Conservation (phyloP, 92 coral and sea anemone genomes). For the Phenganax marumi region DNA sequence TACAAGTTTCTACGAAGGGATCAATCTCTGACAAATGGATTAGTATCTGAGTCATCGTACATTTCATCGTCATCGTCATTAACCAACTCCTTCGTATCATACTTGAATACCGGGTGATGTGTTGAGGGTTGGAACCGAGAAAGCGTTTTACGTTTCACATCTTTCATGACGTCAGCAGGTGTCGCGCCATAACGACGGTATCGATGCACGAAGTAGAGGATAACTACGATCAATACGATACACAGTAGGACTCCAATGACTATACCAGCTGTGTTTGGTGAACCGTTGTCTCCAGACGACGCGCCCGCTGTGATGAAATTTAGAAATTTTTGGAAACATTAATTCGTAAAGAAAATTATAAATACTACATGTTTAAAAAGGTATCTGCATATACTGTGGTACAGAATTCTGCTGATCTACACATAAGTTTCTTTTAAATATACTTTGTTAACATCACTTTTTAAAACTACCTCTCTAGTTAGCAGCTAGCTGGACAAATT, state of each 20-base stretch:
- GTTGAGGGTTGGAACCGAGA: slow-evolving; percentile 1
- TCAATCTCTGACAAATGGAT: slow-evolving; percentile 37
- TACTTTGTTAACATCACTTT: no score
- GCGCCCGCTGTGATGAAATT: not conserved
- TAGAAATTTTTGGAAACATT: not conserved
- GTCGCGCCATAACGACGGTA: slow-evolving; percentile 25
- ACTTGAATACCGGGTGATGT: not conserved
- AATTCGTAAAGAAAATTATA: not conserved
- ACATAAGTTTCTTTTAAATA: no score
- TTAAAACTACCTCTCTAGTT: no score
- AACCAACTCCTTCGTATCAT: not conserved
- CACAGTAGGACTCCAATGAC: not conserved
- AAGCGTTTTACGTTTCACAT: slow-evolving; percentile 12
- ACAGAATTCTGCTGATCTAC: no score
- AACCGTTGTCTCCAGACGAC: not conserved
- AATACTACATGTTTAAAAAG: not conserved
- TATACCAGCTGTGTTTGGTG: slow-evolving; percentile 26
- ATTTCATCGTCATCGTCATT: not conserved
- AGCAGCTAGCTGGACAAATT: no score
- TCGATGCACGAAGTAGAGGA: slow-evolving; percentile 21
- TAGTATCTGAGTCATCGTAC: slow-evolving; percentile 13
- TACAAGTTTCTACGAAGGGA: not conserved
- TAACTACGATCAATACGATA: slow-evolving; percentile 3
- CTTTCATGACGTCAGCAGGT: slow-evolving; percentile 27
- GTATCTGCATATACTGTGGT: no score